phyloP scores from a whole-genome alignment of 2,113 vertebrate genomes.

The Malurus alboscapulatus region DNA sequence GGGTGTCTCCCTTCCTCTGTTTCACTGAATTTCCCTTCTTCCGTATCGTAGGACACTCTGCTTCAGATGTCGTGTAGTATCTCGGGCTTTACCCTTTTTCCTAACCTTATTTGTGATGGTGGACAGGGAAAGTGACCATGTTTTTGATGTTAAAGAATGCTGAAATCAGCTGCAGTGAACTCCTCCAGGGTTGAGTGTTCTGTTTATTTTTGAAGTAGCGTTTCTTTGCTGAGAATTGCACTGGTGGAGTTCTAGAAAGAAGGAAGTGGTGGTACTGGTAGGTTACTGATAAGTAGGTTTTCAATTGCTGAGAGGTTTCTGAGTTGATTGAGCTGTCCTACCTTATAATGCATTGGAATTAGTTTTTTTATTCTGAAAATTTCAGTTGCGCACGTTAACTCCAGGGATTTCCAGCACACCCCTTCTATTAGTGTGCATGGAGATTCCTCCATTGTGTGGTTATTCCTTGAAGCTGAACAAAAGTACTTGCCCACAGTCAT shows the following conservation, averaged over 20 bases:
- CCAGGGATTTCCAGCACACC: fast-evolving
- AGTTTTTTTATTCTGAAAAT: fast-evolving
- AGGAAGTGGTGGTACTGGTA: fast-evolving
- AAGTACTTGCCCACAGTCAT: not conserved
- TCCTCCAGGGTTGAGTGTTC: fast-evolving
- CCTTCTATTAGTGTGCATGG: fast-evolving
- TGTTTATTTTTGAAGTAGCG: fast-evolving
- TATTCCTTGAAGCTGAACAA: not conserved
- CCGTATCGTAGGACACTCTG: fast-evolving
- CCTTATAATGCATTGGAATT: fast-evolving
- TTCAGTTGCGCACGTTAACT: fast-evolving
- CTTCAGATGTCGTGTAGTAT: fast-evolving
- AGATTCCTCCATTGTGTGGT: fast-evolving
- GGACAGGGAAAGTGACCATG: fast-evolving
- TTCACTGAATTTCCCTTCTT: fast-evolving
- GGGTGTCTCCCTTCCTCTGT: fast-evolving
- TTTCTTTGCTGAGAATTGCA: fast-evolving
- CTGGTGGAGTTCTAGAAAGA: fast-evolving
- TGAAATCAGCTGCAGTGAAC: fast-evolving
- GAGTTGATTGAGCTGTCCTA: fast-evolving
- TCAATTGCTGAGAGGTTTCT: fast-evolving
- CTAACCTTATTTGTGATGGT: fast-evolving
- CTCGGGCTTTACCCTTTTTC: fast-evolving
- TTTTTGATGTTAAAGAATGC: fast-evolving
- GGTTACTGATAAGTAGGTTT: fast-evolving